Percentiles rank a stretch among this genome's conserved stretches.
Conservation (phyloP, 2,113 vertebrate genomes). For the Seriola quinqueradiata region DNA sequence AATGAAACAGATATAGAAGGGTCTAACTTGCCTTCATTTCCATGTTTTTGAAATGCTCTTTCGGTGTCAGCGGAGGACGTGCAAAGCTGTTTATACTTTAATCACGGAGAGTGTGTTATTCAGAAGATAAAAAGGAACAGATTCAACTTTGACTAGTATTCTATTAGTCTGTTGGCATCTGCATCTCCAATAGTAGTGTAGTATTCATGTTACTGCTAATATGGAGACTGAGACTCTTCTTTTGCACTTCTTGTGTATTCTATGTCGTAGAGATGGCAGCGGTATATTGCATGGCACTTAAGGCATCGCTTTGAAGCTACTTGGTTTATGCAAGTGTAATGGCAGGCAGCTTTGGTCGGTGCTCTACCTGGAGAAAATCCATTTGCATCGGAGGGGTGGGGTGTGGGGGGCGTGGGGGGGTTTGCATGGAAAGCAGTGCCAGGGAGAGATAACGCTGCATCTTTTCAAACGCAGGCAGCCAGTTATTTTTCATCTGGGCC, state of each 20-base stretch:
- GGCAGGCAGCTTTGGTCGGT: constrained; percentile 58
- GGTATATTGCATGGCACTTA: constrained; percentile 44
- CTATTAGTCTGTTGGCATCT: constrained; percentile 23
- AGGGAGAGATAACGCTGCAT: constrained; percentile 65
- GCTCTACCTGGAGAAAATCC: constrained; percentile 63
- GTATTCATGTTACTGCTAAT: constrained; percentile 23
- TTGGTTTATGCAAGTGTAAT: constrained; percentile 53
- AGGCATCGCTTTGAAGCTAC: constrained; percentile 64
- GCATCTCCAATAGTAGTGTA: constrained; percentile 17
- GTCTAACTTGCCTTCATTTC: constrained; percentile 42
- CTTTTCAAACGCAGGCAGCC: constrained; percentile 42
- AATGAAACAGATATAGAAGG: constrained; percentile 2
- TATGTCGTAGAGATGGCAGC: neutral
- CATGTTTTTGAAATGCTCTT: constrained; percentile 59
- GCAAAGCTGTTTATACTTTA: constrained; percentile 50
- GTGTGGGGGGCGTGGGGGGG: too few relatives aligned
- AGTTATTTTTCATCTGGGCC: constrained; percentile 50
- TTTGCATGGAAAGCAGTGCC: constrained; percentile 41
- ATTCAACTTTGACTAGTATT: constrained; percentile 30
- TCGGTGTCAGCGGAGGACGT: constrained; percentile 15
- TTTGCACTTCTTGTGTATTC: constrained; percentile 30
- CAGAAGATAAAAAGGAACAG: constrained; percentile 29
- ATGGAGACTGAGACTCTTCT: constrained; percentile 2
- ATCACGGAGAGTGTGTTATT: constrained; percentile 43
- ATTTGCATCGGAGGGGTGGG: constrained; percentile 45